A percentile compares a stretch with the other conserved stretches of the same genome.
Conservation (phyloP, 2,113 vertebrate genomes). For the Leiothrix lutea region DNA sequence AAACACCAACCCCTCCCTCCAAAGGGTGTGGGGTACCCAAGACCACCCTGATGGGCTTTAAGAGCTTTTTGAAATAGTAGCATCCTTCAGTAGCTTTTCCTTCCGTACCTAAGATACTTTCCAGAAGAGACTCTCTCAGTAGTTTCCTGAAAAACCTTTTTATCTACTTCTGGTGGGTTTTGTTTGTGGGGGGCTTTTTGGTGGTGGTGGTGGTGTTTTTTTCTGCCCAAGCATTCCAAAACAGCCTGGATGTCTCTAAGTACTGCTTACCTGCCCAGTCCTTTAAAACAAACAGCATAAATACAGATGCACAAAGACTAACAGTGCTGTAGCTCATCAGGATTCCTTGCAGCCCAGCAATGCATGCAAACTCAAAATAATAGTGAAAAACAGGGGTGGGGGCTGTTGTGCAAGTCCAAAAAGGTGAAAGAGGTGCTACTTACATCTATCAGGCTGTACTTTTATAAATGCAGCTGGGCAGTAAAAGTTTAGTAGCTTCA, state of each 20-base stretch:
- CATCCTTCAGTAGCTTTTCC: not conserved
- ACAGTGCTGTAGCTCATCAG: not conserved
- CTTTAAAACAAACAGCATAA: not conserved
- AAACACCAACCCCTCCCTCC: not conserved
- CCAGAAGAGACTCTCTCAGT: not conserved
- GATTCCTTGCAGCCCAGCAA: not conserved
- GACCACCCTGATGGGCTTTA: not conserved
- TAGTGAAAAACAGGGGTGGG: fast-evolving
- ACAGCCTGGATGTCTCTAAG: not conserved
- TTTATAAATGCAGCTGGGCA: not conserved
- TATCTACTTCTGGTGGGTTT: not conserved
- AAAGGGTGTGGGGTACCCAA: not conserved
- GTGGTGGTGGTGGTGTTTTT: fast-evolving
- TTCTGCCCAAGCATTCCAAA: not conserved
- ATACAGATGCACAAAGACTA: not conserved
- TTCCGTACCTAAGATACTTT: not conserved
- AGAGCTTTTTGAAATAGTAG: not conserved
- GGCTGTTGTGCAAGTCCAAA: not conserved
- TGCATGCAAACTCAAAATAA: not conserved
- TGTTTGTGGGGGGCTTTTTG: not conserved
- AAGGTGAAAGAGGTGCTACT: not conserved
- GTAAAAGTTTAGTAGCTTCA: not conserved
- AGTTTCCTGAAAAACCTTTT: not conserved
- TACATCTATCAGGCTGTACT: not conserved
- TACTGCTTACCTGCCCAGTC: not conserved